These are phyloP conservation scores for Gymnothorax reevesii DNA, from an alignment of 2,797 vertebrate species.

Conservation along the genomic window DNA sequence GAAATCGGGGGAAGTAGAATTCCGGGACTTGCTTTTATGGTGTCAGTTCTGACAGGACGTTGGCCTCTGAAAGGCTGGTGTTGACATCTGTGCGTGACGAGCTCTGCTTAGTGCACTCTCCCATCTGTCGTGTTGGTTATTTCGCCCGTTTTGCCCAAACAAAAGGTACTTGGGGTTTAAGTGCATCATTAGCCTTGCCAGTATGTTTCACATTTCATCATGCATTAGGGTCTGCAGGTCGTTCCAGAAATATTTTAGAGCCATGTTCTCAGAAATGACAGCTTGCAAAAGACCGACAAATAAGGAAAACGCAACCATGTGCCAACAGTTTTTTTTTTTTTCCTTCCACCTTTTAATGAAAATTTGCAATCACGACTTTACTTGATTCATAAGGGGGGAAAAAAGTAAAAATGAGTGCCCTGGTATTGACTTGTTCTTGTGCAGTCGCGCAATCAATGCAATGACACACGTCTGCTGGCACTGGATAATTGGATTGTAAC, in stretches of 20 bases:
- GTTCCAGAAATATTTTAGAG: neutral
- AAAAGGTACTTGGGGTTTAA: neutral
- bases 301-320: neutral
- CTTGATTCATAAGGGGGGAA: neutral
- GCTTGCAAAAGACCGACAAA: neutral
- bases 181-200: neutral
- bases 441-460: neutral
- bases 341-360: neutral
- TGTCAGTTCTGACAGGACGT: conserved; percentile 1
- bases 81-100: neutral
- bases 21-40: conserved; percentile 19
- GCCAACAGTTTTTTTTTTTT: neutral
- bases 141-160: neutral
- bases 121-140: neutral
- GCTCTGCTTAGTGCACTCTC: neutral
- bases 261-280: neutral
- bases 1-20: neutral
- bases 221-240: neutral
- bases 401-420: neutral
- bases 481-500: neutral
- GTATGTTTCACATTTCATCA: neutral
- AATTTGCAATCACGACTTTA: neutral
- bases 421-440: neutral
- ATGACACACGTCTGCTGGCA: neutral
- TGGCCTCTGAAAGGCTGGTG: neutral